Conservation (phyloP, 2,888 invertebrate genomes). For the Ecliptopera silaceata region DNA sequence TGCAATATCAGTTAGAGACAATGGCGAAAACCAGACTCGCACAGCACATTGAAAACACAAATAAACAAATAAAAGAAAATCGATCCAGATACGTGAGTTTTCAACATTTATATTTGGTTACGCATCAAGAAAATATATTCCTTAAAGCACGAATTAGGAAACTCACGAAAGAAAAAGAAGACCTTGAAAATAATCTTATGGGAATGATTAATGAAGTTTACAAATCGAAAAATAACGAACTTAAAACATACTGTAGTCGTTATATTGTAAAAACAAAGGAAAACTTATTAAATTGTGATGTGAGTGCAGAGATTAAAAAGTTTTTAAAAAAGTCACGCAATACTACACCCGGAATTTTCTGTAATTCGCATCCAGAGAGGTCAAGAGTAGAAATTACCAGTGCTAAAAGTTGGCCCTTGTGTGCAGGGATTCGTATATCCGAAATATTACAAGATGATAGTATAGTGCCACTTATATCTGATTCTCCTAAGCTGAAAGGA, state of each 20-base stretch:
- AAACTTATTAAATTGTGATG: slow-evolving; percentile 59
- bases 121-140: slow-evolving; percentile 68
- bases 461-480: slow-evolving; percentile 43
- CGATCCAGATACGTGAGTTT: slow-evolving; percentile 59
- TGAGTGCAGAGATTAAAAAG: slow-evolving; percentile 57
- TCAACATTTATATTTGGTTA: slow-evolving; percentile 64
- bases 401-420: slow-evolving; percentile 32
- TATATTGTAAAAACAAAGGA: slow-evolving; percentile 62
- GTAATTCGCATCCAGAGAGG: slow-evolving; percentile 26
- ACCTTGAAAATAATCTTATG: slow-evolving; percentile 59
- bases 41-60: slow-evolving; percentile 55
- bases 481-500: slow-evolving; percentile 60
- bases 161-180: slow-evolving; percentile 58
- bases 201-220: slow-evolving; percentile 62
- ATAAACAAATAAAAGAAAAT: slow-evolving; percentile 62
- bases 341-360: slow-evolving; percentile 12
- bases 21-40: slow-evolving; percentile 61
- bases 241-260: slow-evolving; percentile 63
- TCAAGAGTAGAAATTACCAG: slow-evolving; percentile 14
- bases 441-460: slow-evolving; percentile 44
- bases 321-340: slow-evolving; percentile 50
- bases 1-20: slow-evolving; percentile 58
- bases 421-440: slow-evolving; percentile 31
- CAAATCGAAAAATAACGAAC: slow-evolving; percentile 58
- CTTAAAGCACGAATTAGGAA: slow-evolving; percentile 59